Conservation (phyloP, 2,888 invertebrate species). For the Orthosia gothica region DNA sequence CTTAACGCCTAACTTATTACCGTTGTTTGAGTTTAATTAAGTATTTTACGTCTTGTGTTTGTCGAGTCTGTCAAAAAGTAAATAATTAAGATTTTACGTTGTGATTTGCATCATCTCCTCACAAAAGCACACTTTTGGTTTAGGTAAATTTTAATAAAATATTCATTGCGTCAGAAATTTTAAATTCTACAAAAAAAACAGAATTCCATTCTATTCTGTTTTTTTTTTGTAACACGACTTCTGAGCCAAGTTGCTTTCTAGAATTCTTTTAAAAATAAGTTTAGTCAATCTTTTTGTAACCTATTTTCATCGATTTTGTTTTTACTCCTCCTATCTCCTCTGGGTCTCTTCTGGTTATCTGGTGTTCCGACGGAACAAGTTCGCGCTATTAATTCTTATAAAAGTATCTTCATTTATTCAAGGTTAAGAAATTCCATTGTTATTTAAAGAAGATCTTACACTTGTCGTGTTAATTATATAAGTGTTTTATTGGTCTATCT, state of each 20-base stretch:
- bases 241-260: no score
- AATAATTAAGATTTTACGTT: slow-evolving; percentile 9
- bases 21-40: slow-evolving; percentile 69
- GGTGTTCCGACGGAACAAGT: background rate
- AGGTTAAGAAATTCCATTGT: background rate
- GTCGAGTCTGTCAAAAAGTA: slow-evolving; percentile 44
- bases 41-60: slow-evolving; percentile 55
- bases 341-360: no score
- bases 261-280: no score
- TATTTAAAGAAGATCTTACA: no score
- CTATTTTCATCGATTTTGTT: no score
- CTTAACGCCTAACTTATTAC: slow-evolving; percentile 72
- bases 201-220: no score
- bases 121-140: no score
- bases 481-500: background rate
- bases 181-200: background rate
- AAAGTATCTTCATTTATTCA: background rate
- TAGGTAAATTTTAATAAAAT: background rate
- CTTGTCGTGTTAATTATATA: background rate
- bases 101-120: background rate
- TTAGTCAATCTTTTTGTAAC: background rate
- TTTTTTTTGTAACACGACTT: no score
- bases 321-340: no score
- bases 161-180: background rate
- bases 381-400: background rate